Percentiles rank a stretch among this genome's conserved stretches.
Conservation (phyloP, 1,140 invertebrate genomes). For the Vanessa tameamea region DNA sequence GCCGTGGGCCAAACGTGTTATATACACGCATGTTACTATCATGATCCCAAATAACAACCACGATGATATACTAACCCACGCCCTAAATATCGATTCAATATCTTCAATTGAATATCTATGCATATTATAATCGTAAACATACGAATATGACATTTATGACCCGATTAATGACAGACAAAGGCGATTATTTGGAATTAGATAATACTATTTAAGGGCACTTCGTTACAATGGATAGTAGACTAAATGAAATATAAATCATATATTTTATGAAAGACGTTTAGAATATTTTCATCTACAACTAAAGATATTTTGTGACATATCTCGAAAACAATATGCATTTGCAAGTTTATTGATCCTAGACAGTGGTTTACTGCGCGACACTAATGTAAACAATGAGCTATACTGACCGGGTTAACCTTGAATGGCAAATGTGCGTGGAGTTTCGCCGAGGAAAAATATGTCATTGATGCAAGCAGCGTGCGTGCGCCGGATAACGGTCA, state of each 20-base stretch:
- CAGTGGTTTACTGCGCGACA: constrained; percentile 44
- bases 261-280: neutral
- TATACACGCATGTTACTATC: constrained; percentile 62
- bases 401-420: constrained; percentile 78
- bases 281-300: neutral
- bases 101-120: constrained; percentile 47
- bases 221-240: neutral
- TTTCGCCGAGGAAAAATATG: constrained; percentile 78
- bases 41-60: constrained; percentile 48
- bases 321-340: constrained; percentile 9
- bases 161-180: constrained; percentile 9
- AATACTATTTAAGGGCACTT: neutral
- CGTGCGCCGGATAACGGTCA: constrained; percentile 76
- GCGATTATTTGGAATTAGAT: constrained; percentile 13
- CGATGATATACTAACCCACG: constrained; percentile 52
- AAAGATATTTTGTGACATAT: neutral
- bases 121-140: constrained; percentile 48
- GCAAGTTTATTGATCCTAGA: constrained; percentile 34
- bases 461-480: constrained; percentile 75
- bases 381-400: constrained; percentile 71
- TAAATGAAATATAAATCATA: constrained; percentile 1
- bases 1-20: constrained; percentile 50
- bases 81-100: constrained; percentile 46
- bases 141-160: constrained; percentile 29
- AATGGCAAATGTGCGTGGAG: constrained; percentile 75